Evolutionary conservation across 2,113 vertebrate species (phyloP).

Genomic region (Phodopus roborovskii): DNA sequence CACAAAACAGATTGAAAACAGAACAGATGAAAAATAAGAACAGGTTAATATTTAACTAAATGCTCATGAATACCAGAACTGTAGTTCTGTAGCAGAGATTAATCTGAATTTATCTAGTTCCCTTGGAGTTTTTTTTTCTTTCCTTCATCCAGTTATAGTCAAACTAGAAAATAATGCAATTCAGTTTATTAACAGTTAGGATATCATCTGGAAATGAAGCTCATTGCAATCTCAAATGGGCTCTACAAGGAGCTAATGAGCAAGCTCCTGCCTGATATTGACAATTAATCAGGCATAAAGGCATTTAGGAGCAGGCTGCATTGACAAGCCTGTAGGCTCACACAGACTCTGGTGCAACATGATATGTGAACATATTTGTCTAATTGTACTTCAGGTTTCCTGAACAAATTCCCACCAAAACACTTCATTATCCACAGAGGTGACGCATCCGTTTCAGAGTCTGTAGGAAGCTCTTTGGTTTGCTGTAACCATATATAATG

Average conservation of each 20-base stretch:
- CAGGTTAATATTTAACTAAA: conserved; percentile 73
- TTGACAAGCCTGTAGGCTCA: conserved; percentile 84
- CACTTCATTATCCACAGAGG: conserved; percentile 87
- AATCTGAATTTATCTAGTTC: conserved; percentile 76
- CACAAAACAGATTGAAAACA: conserved; percentile 81
- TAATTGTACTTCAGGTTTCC: conserved; percentile 87
- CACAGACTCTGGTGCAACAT: conserved; percentile 85
- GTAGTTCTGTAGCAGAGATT: conserved; percentile 73
- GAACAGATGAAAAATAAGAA: conserved; percentile 76
- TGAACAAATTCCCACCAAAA: conserved; percentile 88
- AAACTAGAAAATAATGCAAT: conserved; percentile 62
- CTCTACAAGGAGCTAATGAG: conserved; percentile 88
- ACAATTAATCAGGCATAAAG: conserved; percentile 90
- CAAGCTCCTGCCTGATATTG: conserved; percentile 87
- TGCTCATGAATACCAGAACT: conserved; percentile 74
- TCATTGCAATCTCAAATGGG: conserved; percentile 84
- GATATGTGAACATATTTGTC: conserved; percentile 87
- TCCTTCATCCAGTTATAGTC: conserved; percentile 46
- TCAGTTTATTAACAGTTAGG: conserved; percentile 86
- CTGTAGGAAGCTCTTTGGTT: conserved; percentile 82
- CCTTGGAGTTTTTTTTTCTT: conserved; percentile 31
- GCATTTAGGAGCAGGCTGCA: conserved; percentile 87
- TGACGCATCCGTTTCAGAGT: conserved; percentile 81
- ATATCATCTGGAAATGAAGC: conserved; percentile 84
- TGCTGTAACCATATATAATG: conserved; percentile 87